Base-by-base conservation (phyloP, 2,888 invertebrate species). In the Ceratothoa steindachneri region DNA sequence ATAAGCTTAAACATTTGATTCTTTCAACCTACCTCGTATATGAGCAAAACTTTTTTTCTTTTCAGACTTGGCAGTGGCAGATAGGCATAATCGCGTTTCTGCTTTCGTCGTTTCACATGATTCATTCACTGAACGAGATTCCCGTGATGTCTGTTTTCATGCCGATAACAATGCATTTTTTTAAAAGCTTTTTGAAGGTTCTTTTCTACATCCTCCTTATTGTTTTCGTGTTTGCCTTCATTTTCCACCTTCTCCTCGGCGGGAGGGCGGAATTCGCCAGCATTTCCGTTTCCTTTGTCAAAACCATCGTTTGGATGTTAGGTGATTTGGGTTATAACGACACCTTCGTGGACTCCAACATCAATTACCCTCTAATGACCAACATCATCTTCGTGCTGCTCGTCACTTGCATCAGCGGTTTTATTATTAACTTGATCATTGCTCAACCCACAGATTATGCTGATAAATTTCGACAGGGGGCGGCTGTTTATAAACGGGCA, bases 321-420 rank as follows among this genome's bases (percentile, higher is more conserved):
- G 78, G 78, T 24, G 78, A 78, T 22, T 51, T 75, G n/a, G 78
- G 60, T 1, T 78, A 78, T 52, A 75, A 78, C 28, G 78, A 75
- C 52, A 75, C 72, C 19, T 78, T 78, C 30, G 64, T 53, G 4
- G 65, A 73, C 19, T 30, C 67, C n/a, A 65, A 24, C 0, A 41
- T 78, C 15, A 30, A 64, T 15, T 78, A 73, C 67, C 75, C 75
- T 2, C 30, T 71, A 9, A 67, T 70, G 69, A 31, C 71, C 24
- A 78, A 78, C 53, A 3, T 73, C 31, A 24, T 78, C 30, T 78
- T 78, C 51, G 73, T 78, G 30, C 22, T 78, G 19, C 75, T 78
- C 60, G 72, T 78, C 15, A 75, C 75, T 7, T 68, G 53, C 28
- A 72, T 78, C 24, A 71, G 73, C 27, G 75, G 75, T 29, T 69